These are phyloP conservation scores for Gymnarchus niloticus DNA, from an alignment of 2,113 vertebrate genomes.

Conservation along the genomic window DNA sequence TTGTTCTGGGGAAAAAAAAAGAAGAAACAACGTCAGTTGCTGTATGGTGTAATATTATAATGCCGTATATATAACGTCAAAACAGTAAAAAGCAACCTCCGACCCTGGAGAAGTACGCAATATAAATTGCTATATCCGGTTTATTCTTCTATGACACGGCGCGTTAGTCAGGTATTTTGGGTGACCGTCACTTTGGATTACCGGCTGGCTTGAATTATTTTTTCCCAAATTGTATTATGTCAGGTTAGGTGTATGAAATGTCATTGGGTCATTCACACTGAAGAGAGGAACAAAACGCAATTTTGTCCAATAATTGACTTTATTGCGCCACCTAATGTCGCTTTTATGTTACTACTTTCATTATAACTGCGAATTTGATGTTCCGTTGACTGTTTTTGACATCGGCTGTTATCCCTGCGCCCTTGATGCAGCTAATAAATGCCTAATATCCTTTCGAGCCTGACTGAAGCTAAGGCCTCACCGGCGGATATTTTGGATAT, in stretches of 20 bases:
- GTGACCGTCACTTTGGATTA: not conserved
- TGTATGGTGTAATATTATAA: not conserved
- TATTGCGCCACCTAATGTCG: slow-evolving; percentile 21
- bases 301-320: not conserved
- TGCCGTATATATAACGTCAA: not conserved
- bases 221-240: not conserved
- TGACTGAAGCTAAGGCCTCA: not conserved
- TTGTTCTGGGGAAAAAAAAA: not conserved
- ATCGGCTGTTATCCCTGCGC: too few species aligned
- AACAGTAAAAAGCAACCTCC: too few species aligned
- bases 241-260: not conserved
- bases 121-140: not conserved
- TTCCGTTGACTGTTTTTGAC: not conserved
- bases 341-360: slow-evolving; percentile 5
- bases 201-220: not conserved
- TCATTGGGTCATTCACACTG: not conserved
- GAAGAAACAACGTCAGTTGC: not conserved
- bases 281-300: not conserved
- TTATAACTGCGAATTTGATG: not conserved
- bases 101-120: too few species aligned
- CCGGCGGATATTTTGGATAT: not conserved
- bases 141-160: not conserved
- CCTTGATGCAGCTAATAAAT: too few species aligned
- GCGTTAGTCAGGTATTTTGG: not conserved
- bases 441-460: not conserved